phyloP scores from a whole-genome alignment of 2,888 invertebrate genomes.

The Scelioninae gen. 2 region DNA sequence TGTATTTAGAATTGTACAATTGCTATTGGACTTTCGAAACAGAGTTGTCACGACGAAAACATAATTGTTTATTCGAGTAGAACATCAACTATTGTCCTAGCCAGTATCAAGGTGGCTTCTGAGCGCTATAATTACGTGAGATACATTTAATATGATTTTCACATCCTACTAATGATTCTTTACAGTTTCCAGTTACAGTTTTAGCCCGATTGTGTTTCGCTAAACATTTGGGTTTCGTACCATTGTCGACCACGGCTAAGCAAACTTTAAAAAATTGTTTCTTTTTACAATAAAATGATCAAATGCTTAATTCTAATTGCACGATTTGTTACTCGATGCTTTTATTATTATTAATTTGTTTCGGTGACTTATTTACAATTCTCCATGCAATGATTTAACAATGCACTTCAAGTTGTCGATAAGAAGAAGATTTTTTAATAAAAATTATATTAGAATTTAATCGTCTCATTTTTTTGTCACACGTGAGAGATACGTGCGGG shows the following conservation, averaged over 20 bases:
- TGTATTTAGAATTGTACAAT: constrained; percentile 19
- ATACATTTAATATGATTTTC: not conserved
- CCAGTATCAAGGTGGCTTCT: constrained; percentile 4
- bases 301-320: too few relatives aligned
- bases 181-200: not conserved
- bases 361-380: too few relatives aligned
- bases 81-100: not conserved
- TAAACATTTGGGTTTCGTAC: not conserved
- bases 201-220: constrained; percentile 11
- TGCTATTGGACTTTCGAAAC: constrained; percentile 2
- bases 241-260: constrained; percentile 2
- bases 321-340: too few relatives aligned
- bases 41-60: constrained; percentile 19
- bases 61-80: constrained; percentile 8
- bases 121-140: constrained; percentile 9
- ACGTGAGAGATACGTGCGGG: too few relatives aligned
- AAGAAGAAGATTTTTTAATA: too few relatives aligned
- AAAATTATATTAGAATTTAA: too few relatives aligned
- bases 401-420: too few relatives aligned
- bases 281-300: not conserved
- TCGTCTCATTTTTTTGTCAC: too few relatives aligned
- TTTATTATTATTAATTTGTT: too few relatives aligned
- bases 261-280: not conserved
- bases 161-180: not conserved
- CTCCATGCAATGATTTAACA: too few relatives aligned